Evolutionary conservation across 2,113 vertebrate genomes (phyloP), one percentile per base, ranked within the genome.

Genomic region (Emydura subglobosa): DNA sequence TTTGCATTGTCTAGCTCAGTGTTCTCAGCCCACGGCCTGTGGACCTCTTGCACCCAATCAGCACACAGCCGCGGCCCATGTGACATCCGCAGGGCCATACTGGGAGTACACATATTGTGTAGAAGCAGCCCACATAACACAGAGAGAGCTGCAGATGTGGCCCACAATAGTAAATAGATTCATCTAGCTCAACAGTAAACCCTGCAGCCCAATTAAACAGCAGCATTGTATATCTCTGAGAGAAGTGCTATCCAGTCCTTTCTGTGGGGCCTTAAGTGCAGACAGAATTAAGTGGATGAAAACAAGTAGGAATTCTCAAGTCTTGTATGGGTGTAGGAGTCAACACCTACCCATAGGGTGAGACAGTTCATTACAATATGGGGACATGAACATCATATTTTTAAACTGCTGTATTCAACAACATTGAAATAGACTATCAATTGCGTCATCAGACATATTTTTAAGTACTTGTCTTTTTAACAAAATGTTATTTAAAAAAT

Each of bases 311-410:
- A 86, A 47, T 42, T 44, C 53, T n/a, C 42, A n/a, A 29, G 8
- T 44, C 42, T 79, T 59, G 13, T 55, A 0, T 10, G 50, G 31
- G 53, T 86, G n/a, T 13, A 24, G 42, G 42, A 25, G 55, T 13
- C 65, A 68, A 39, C 19, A 39, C 4, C 19, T 39, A 72, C n/a
- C n/a, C 19, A 21, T 72, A 72, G n/a, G n/a, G 3, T 10, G n/a
- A 72, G 65, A 39, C 65, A 21, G 34, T 34, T n/a, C 31, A 61
- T 85, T 88, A 22, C 53, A 39, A 76, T 25, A 11, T 13, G 44
- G 68, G 59, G 49, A 91, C 83, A 3, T 7, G 50, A 90, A 16
- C 0, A 0, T 53, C 44, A 2, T 5, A 55, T 72, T 80, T 91
- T 21, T 29, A 53, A 13, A 5, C 31, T 59, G 2, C 50, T 78